Percentiles rank a stretch among this genome's conserved stretches.
These are phyloP conservation scores for Emys orbicularis DNA, from an alignment of 2,797 vertebrate species.

Conservation along the genomic window DNA sequence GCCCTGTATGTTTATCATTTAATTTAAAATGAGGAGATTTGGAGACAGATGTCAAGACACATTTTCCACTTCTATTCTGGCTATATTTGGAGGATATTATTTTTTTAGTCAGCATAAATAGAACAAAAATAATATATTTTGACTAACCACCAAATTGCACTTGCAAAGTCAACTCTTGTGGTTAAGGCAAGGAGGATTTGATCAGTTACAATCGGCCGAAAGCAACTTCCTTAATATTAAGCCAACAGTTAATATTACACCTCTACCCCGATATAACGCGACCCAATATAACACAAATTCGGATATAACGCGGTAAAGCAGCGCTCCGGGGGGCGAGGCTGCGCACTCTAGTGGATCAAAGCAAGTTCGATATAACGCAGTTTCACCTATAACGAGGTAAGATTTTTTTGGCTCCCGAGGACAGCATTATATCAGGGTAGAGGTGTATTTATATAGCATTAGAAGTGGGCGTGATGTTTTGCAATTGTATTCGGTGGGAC, in stretches of 20 bases:
- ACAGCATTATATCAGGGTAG: too few relatives aligned
- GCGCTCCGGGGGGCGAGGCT: too few relatives aligned
- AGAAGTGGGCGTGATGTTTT: rapidly evolving
- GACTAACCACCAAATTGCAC: neutral
- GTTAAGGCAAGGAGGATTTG: neutral
- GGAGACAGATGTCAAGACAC: rapidly evolving
- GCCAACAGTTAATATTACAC: neutral
- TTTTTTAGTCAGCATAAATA: constrained; percentile 23
- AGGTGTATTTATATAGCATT: neutral
- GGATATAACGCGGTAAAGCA: too few relatives aligned
- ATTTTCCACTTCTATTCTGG: neutral
- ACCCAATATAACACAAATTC: too few relatives aligned
- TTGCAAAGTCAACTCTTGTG: neutral
- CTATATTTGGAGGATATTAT: neutral
- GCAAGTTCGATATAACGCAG: too few relatives aligned
- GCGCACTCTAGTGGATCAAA: too few relatives aligned
- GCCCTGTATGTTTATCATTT: neutral
- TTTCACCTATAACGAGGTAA: too few relatives aligned
- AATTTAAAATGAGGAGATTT: neutral
- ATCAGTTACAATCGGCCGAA: neutral
- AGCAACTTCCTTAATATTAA: neutral
- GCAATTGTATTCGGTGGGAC: neutral
- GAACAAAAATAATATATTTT: neutral
- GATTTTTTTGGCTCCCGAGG: too few relatives aligned
- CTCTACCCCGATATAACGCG: too few relatives aligned